Conservation (phyloP, 2,797 vertebrate genomes). For the Helicolenus hilgendorfi region DNA sequence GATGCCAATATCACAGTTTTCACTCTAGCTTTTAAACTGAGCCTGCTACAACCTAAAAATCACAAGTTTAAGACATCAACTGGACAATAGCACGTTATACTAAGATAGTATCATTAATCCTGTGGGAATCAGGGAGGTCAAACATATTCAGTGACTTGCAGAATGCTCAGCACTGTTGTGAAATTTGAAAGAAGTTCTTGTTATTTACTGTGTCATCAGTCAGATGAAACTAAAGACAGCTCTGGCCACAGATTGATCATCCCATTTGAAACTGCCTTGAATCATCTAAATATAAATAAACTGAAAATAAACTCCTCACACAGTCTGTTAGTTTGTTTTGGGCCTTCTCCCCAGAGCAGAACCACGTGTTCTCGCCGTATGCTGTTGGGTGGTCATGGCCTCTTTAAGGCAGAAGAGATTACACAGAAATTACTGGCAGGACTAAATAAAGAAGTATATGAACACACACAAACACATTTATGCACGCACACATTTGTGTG, state of each 20-base stretch:
- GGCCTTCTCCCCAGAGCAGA: neutral
- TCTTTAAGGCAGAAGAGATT: slow-evolving; percentile 28
- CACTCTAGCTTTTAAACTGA: too few species aligned
- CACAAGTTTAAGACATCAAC: neutral
- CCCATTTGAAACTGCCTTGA: slow-evolving; percentile 5
- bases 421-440: slow-evolving; percentile 30
- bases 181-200: neutral
- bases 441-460: slow-evolving; percentile 12
- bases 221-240: neutral
- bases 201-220: neutral
- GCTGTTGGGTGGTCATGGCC: slow-evolving; percentile 13
- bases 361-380: neutral
- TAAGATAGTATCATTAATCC: neutral
- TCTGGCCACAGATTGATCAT: neutral
- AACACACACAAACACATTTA: neutral
- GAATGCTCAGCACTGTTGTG: neutral
- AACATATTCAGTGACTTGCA: neutral
- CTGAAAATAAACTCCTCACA: neutral
- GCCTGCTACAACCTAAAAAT: neutral
- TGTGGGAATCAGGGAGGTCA: neutral
- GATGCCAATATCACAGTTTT: too few species aligned
- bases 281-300: neutral
- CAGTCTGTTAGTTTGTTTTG: neutral
- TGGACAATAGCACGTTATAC: neutral
- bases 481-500: neutral